Evolutionary conservation across 2,888 invertebrate species (phyloP).

Genomic region (Cheilosia vernalis): DNA sequence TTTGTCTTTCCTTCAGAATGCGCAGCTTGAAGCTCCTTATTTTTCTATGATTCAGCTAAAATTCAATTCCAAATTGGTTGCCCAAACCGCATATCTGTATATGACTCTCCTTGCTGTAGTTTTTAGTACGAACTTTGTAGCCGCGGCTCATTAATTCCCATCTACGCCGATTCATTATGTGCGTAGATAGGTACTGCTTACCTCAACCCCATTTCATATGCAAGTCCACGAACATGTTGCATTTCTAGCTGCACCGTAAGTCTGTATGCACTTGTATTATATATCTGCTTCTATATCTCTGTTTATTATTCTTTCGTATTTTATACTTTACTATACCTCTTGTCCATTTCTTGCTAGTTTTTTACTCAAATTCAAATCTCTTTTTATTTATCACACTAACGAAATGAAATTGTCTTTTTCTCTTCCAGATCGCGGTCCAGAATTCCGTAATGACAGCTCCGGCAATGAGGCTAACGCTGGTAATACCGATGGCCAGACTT

Average conservation of each 20-base stretch:
- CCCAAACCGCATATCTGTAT: no score
- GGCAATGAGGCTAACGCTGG: conserved; percentile 85
- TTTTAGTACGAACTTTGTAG: no score
- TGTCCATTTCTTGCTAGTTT: conserved; percentile 32
- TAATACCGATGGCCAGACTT: conserved; percentile 87
- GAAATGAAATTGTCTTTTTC: conserved; percentile 13
- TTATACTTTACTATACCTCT: conserved; percentile 46
- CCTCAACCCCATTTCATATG: conserved; percentile 13
- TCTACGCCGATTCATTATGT: no score
- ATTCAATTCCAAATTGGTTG: no score
- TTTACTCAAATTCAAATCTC: not conserved
- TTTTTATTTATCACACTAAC: not conserved
- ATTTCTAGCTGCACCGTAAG: conserved; percentile 54
- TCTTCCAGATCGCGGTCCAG: conserved; percentile 80
- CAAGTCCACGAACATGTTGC: conserved; percentile 41
- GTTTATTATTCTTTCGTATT: conserved; percentile 10
- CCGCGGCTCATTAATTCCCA: no score
- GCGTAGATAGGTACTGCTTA: conserved; percentile 38
- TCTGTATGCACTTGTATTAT: conserved; percentile 51
- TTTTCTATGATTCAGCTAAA: no score
- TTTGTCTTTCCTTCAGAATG: no score
- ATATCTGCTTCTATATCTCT: conserved; percentile 55
- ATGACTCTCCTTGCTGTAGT: no score
- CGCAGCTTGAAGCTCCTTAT: no score
- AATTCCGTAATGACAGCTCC: conserved; percentile 83